phyloP scores from a whole-genome alignment of 1,140 invertebrate genomes.

The Cydia amplana region DNA sequence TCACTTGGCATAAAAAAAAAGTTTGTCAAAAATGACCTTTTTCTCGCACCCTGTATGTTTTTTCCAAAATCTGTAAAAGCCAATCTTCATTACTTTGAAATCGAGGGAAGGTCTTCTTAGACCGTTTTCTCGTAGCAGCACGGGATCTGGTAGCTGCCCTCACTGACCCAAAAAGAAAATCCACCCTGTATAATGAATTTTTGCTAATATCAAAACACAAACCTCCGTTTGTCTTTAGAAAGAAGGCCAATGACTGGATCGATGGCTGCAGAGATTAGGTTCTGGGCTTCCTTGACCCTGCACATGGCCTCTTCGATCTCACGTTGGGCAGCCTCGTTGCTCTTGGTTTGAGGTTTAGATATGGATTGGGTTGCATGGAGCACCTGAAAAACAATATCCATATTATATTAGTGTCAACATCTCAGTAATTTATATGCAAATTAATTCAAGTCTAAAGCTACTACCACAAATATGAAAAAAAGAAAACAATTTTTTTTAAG shows the following conservation, averaged over 20 bases:
- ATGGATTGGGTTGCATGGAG: constrained; percentile 95
- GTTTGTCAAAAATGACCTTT: too few species aligned
- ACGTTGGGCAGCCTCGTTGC: constrained; percentile 95
- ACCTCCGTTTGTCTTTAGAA: constrained; percentile 90
- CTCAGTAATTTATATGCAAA: background rate
- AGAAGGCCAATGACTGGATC: constrained; percentile 93
- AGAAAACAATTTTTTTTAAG: too few species aligned
- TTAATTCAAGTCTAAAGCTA: too few species aligned
- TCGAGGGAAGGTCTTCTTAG: too few species aligned
- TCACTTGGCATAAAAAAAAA: too few species aligned
- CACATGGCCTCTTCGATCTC: constrained; percentile 99
- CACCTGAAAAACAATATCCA: constrained; percentile 79
- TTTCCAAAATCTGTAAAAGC: too few species aligned
- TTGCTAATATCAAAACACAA: constrained; percentile 44
- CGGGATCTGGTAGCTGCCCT: too few species aligned
- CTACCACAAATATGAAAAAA: too few species aligned
- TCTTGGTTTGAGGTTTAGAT: constrained; percentile 95
- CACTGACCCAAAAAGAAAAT: too few species aligned
- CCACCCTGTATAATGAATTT: background rate
- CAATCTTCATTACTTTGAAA: too few species aligned
- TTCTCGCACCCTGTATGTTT: too few species aligned
- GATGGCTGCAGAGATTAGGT: constrained; percentile 94
- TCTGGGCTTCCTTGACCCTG: constrained; percentile 96
- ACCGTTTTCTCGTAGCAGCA: too few species aligned
- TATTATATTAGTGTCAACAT: background rate